Evolutionary conservation across 2,888 invertebrate genomes (phyloP), one percentile per base, ranked within the genome.

Genomic region (Myathropa florea): DNA sequence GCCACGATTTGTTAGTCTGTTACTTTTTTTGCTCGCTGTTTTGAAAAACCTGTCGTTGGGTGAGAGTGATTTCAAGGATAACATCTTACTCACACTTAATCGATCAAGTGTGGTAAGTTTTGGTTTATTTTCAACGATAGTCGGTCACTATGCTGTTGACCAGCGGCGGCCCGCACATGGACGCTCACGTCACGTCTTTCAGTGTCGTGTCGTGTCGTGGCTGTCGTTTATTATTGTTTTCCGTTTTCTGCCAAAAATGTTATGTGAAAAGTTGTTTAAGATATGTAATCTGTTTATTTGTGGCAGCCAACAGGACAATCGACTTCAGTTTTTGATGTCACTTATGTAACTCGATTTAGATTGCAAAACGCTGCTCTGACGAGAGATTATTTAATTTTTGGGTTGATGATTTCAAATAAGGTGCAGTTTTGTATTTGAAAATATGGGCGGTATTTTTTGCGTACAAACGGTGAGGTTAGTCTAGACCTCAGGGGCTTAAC

Each of bases 51-150:
- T 71, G 84, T 85, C 76, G 46, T 18, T 64, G 67, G 30, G 84
- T 63, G 76, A 77, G 21, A 72, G 71, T 80, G 57, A 67, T 77
- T 81, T 85, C 84, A 85, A 85, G 84, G 84, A 85, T 85, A 85
- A 68, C 81, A 72, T 77, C 81, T 68, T 67, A 67, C 71, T 72
- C 61, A 76, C 70, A 81, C 61, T 75, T 76, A 71, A 80, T 64
- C 60, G 76, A 12, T 28, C 63, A 63, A 55, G 76, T 85, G 76
- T 72, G 84, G 72, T 57, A 80, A 76, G 12, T 46, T 60, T 57
- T 23, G 24, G 24, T 46, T 73, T 68, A 65, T 60, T 36, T 53
- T 39, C 23, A 82, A 7, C 46, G 46, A n/a, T 18, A 46, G 59
- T 64, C 81, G 70, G 82, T 76, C 70, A 77, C 60, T 57, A 26